Base-by-base conservation (phyloP, 2,888 invertebrate species). In the Bellardia bayeri region DNA sequence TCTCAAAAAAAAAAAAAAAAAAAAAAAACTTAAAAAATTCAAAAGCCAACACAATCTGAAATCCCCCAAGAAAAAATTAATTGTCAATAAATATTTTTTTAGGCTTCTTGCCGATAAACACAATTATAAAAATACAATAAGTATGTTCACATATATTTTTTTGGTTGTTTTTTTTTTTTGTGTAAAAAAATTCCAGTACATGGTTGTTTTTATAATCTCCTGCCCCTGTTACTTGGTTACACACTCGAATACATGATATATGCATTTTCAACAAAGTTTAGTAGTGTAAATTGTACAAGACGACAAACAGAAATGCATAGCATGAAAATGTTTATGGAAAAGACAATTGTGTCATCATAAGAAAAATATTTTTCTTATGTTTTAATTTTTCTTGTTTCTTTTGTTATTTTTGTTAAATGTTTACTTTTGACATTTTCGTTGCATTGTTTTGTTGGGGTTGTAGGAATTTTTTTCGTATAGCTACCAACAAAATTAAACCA, bases 341-440 rank as follows among this genome's bases (percentile, higher is more conserved):
- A 78, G 56, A 71, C 85, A 85, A 85, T 85, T 85, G 80, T 85
- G 85, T 81, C 85, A 80, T 80, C 69, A 75, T 33, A 81, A 74
- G 23, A 74, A 56, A 68, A 83, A 78, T 75, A 54, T 80, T 80
- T 75, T 76, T 75, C 68, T 75, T 80, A 23, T 7, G 45, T 63
- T 58, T 61, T 49, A 16, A 33, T n/a, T 45, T 61, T 74, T 45
- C 6, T 40, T 66, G 9, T 69, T 76, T 13, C 58, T 71, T 61
- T 42, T 54, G 4, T 83, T 71, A 37, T 64, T 71, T 63, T n/a
- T 63, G 37, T 83, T 63, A 30, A 61, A 68, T 63, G 58, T 76
- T 83, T 63, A 54, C 54, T 33, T 61, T 83, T 76, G 82, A 76
- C 76, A 76, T 83, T 83, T 69, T 71, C 54, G 76, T 45, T 71